Base-by-base conservation (phyloP, 1,140 invertebrate genomes). In the Drosophila prosaltans region DNA sequence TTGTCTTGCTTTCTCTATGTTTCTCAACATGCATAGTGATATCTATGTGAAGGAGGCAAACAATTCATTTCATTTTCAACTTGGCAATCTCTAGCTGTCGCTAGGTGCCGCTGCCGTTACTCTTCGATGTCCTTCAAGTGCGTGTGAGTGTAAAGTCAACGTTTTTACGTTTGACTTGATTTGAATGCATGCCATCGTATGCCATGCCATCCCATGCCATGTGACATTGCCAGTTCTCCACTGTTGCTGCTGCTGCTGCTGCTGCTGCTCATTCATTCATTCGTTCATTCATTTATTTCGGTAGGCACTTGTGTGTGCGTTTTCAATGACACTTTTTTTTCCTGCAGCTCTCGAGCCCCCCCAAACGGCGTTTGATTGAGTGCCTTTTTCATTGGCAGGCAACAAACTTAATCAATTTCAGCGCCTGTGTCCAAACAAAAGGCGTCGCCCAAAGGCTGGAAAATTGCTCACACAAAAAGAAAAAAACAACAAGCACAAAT, bases 391-490 rank as follows among this genome's bases (percentile, higher is more conserved):
- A 85, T 73, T 82, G 82, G 82, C 83, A 75, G 81, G 75, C 79
- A 88, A 88, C 82, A 85, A 85, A 85, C 82, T 85, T 85, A 85
- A 85, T 85, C 82, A 85, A 85, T 85, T 85, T 85, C 72, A 82
- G 72, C 82, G 82, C 71, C 83, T 86, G 72, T 88, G 83, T 85
- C 83, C 80, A 85, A 85, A 85, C 83, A 88, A 85, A 85, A 86
- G 82, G 75, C 69, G 75, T 72, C 16, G 76, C 66, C 83, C 80
- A 88, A 82, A 85, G 82, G 82, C 82, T 75, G 69, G 71, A 85
- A 82, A 86, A 85, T 85, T 82, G 82, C 79, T 65, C 45, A 9
- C 24, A 59, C 36, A 32, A 58, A 54, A 26, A 39, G 39, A 58
- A 68, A 68, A 63, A 30, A 24, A 51, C 2, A 26, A 41, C 24